Percentiles rank a stretch among this genome's conserved stretches.
Evolutionary conservation across 2,113 vertebrate genomes (phyloP).

Genomic region (Cranoglanis bouderius): DNA sequence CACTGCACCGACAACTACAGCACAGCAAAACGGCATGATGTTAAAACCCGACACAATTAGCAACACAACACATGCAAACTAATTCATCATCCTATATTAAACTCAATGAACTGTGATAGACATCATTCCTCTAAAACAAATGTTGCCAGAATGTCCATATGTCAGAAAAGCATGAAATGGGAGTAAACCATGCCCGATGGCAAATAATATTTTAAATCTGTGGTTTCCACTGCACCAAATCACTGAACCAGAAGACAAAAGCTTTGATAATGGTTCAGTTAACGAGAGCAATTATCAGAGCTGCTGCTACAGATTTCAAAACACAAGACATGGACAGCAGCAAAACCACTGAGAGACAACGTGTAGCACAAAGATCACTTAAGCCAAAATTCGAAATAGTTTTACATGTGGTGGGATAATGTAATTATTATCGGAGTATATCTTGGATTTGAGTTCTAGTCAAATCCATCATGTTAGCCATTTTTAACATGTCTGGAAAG

Average conservation of each 20-base stretch:
- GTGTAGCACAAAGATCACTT: too few relatives aligned
- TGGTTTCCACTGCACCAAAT: conserved; percentile 30
- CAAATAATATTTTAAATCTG: conserved; percentile 24
- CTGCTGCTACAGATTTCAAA: conserved; percentile 27
- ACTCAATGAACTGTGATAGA: conserved; percentile 4
- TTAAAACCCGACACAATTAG: not conserved
- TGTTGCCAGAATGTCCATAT: not conserved
- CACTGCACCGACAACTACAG: conserved; percentile 82
- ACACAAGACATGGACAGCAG: not conserved
- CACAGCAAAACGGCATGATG: conserved; percentile 40
- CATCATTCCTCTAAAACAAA: conserved; percentile 20
- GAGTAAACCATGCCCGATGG: conserved; percentile 14
- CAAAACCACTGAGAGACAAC: not conserved
- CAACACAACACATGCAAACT: not conserved
- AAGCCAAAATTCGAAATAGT: too few relatives aligned
- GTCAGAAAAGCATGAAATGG: conserved; percentile 12
- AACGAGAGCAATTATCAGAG: conserved; percentile 38
- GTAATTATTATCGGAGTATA: too few relatives aligned
- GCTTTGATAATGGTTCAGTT: conserved; percentile 25
- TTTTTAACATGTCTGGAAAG: not conserved
- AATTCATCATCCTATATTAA: not conserved
- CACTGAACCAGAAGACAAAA: conserved; percentile 29
- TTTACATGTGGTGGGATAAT: not conserved
- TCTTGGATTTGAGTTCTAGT: not conserved
- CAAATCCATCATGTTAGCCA: not conserved